phyloP scores from a whole-genome alignment of 1,140 invertebrate genomes.

The Ceratina calcarata region DNA sequence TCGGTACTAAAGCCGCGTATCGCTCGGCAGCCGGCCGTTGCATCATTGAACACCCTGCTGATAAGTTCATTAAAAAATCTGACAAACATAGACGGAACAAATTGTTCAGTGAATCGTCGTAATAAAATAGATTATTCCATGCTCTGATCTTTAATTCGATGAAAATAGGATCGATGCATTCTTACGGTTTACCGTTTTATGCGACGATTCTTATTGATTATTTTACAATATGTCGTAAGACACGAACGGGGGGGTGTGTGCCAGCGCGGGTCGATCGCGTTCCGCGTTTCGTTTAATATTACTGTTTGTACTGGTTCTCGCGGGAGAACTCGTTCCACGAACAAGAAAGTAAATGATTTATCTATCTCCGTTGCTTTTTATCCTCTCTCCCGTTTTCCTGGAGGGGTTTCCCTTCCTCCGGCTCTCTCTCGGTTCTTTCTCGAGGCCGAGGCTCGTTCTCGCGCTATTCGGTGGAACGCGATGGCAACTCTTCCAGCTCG shows the following conservation, averaged over 20 bases:
- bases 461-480: conserved; percentile 30
- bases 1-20: no score
- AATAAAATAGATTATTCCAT: no score
- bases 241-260: neutral
- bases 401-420: neutral
- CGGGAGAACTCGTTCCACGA: conserved; percentile 41
- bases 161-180: no score
- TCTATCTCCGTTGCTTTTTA: conserved; percentile 30
- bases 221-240: no score
- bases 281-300: conserved; percentile 9
- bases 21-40: no score
- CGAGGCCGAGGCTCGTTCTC: conserved; percentile 7
- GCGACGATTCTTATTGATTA: no score
- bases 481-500: conserved; percentile 33
- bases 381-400: neutral
- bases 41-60: no score
- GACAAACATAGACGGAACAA: no score
- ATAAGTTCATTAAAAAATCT: no score
- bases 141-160: no score
- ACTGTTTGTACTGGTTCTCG: conserved; percentile 17
- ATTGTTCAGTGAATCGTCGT: no score
- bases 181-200: no score
- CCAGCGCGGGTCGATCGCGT: neutral
- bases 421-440: neutral
- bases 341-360: conserved; percentile 49